Evolutionary conservation across 2,797 vertebrate genomes (phyloP), one percentile per base, ranked within the genome.

Genomic region (Eidolon dupreanum): DNA sequence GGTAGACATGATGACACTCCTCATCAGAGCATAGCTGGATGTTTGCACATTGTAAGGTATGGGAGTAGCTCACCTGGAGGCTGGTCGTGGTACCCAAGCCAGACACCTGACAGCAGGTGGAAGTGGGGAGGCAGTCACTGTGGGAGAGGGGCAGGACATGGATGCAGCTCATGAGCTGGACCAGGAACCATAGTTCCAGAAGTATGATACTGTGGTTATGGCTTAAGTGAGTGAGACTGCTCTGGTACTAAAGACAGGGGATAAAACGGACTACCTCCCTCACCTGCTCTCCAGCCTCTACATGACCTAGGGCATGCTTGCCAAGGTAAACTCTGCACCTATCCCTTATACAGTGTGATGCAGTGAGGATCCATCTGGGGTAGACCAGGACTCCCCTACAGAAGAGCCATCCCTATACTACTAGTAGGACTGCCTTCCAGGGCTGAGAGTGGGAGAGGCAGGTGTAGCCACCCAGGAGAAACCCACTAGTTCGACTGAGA

Each of bases 1-100:
- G 97, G 74, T 98, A 98, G 75, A 79, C 94, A 0, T 59, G 43
- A 1, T 1, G 96, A 8, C 97, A 98, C 57, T 96, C 93, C 57
- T 96, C 93, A 10, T 97, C 97, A 17, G 97, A 97, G 65, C 88
- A 95, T 1, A 98, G 94, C 10, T 97, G 85, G 59, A 98, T 96
- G 77, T 98, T 97, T 59, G 96, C 97, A 13, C 97, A 97, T 36
- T 97, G 97, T 20, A 97, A 89, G 13, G 94, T 91, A 66, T 97
- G 90, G 38, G 97, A 96, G 78, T 95, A 98, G 38, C 59, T 97
- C 93, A 98, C 97, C 93, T 93, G 91, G 28, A 97, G 98, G 46
- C 97, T 98, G 57, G 96, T 97, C 79, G 98, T 99, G 93, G 98
- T 98, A 74, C 98, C 98, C 98, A 98, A 99, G 94, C 99, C 98